Evolutionary conservation across 2,797 vertebrate species (phyloP).

Genomic region (Neostethus bicornis): DNA sequence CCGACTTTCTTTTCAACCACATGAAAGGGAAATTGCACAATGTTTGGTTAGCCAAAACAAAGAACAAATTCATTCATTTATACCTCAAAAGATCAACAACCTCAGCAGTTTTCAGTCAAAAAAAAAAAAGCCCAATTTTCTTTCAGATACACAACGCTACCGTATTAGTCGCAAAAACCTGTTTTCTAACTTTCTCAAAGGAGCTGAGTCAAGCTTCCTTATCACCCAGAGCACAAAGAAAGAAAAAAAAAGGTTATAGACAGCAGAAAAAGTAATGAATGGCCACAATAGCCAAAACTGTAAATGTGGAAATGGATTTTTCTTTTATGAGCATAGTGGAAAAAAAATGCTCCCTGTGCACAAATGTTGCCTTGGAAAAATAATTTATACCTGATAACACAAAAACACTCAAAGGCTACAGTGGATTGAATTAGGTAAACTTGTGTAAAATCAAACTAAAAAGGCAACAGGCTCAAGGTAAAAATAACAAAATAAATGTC

Average conservation of each 20-base stretch:
- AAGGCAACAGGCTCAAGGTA: too few relatives aligned
- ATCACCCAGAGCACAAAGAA: conserved; percentile 21
- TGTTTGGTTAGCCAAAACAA: background rate
- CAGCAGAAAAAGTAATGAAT: conserved; percentile 17
- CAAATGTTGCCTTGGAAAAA: conserved; percentile 1
- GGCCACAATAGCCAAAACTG: conserved; percentile 1
- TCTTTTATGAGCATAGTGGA: conserved; percentile 1
- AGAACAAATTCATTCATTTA: background rate
- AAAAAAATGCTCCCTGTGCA: background rate
- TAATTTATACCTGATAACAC: conserved; percentile 1
- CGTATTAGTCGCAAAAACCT: conserved; percentile 14
- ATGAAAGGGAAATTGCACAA: background rate
- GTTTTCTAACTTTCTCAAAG: conserved; percentile 17
- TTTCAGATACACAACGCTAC: conserved; percentile 31
- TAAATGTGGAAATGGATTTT: conserved; percentile 16
- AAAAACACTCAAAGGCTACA: background rate
- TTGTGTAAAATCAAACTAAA: too few relatives aligned
- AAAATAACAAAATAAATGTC: background rate
- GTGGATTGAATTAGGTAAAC: background rate
- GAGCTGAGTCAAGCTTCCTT: conserved; percentile 28
- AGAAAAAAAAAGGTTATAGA: conserved; percentile 1
- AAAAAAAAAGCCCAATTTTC: conserved; percentile 21
- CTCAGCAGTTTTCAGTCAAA: conserved; percentile 10
- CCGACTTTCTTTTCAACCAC: conserved; percentile 10
- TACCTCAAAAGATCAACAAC: conserved; percentile 1